phyloP scores from a whole-genome alignment of 2,888 invertebrate species.

The Caenorhabditis drosophilae region DNA sequence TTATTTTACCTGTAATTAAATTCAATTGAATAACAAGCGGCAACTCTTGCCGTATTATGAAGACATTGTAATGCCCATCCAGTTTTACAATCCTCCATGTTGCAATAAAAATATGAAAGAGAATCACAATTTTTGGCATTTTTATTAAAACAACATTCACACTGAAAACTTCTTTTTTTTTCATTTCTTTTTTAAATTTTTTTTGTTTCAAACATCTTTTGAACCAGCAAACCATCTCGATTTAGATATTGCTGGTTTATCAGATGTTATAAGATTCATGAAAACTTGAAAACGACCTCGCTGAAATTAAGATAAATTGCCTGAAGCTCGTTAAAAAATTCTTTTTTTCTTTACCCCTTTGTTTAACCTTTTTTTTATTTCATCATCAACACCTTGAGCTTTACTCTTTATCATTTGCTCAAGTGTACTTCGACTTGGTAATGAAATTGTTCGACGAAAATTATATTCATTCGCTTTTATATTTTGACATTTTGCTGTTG shows the following conservation, averaged over 20 bases:
- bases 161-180: slow-evolving; percentile 20
- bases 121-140: slow-evolving; percentile 38
- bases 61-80: slow-evolving; percentile 68
- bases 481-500: slow-evolving; percentile 36
- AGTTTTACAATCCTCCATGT: slow-evolving; percentile 65
- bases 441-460: slow-evolving; percentile 31
- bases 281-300: slow-evolving; percentile 68
- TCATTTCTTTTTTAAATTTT: not conserved
- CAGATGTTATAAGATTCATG: slow-evolving; percentile 64
- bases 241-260: slow-evolving; percentile 61
- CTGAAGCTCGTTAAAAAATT: too few species aligned
- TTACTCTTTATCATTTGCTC: slow-evolving; percentile 63
- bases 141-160: slow-evolving; percentile 43
- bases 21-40: slow-evolving; percentile 66
- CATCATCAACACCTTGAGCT: slow-evolving; percentile 65
- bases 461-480: slow-evolving; percentile 44
- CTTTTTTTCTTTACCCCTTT: slow-evolving; percentile 20
- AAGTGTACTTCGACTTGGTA: slow-evolving; percentile 39
- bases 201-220: slow-evolving; percentile 37
- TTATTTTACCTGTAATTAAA: slow-evolving; percentile 65
- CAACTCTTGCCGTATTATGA: slow-evolving; percentile 66
- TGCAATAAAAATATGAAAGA: slow-evolving; percentile 58
- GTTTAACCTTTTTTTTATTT: slow-evolving; percentile 63
- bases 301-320: slow-evolving; percentile 42
- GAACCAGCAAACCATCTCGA: slow-evolving; percentile 63